phyloP scores from a whole-genome alignment of 2,888 invertebrate genomes.

The Oasisia sp. region DNA sequence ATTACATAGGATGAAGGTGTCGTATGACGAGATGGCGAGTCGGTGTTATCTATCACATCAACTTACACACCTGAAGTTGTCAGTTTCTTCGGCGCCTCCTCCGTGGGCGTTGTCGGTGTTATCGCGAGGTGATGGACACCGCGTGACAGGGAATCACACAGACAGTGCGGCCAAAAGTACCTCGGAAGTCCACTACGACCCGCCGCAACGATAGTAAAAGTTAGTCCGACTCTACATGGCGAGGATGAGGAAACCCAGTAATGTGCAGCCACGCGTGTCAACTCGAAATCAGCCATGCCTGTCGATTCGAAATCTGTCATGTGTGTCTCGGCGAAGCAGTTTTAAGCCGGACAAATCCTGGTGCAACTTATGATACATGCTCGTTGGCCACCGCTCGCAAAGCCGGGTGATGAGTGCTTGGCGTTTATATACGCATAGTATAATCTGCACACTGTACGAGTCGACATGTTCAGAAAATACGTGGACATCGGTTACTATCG shows the following conservation, averaged over 20 bases:
- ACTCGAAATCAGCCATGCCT: not conserved
- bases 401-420: not conserved
- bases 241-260: not conserved
- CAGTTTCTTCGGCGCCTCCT: not conserved
- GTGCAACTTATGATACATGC: not conserved
- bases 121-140: not conserved
- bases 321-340: not conserved
- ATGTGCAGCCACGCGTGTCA: not conserved
- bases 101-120: not conserved
- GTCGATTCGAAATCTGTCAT: no score
- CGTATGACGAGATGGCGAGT: slow-evolving; percentile 9
- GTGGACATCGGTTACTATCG: not conserved
- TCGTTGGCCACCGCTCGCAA: not conserved
- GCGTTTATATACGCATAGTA: not conserved
- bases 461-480: not conserved
- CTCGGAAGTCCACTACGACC: not conserved
- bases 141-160: not conserved
- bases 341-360: not conserved
- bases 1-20: not conserved
- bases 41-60: not conserved
- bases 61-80: not conserved
- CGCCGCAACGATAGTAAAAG: not conserved
- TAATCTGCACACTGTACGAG: not conserved
- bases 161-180: not conserved
- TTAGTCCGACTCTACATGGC: not conserved